Percentiles rank a stretch among this genome's conserved stretches.
Conservation (phyloP, 1,140 invertebrate species). For the Sinonovacula constricta region DNA sequence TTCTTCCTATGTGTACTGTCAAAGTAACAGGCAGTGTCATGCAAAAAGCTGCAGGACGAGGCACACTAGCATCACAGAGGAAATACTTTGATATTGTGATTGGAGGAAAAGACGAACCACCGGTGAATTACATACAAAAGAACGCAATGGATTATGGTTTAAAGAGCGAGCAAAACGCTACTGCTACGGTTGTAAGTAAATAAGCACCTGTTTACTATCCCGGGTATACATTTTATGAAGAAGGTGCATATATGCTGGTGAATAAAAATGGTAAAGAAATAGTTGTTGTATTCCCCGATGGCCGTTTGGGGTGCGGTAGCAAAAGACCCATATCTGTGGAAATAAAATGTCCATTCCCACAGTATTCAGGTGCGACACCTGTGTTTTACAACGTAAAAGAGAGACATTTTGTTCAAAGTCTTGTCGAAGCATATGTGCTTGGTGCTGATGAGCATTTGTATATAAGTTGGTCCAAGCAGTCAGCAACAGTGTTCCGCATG, state of each 20-base stretch:
- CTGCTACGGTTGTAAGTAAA: conserved; percentile 13
- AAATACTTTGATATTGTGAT: conserved; percentile 12
- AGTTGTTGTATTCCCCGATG: conserved; percentile 15
- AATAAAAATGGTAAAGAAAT: background rate
- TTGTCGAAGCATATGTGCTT: background rate
- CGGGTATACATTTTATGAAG: conserved; percentile 7
- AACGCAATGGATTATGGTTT: conserved; percentile 15
- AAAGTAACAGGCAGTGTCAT: conserved; percentile 21
- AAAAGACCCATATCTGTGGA: background rate
- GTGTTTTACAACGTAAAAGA: conserved; percentile 15
- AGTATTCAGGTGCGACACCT: conserved; percentile 7
- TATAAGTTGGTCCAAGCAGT: conserved; percentile 3
- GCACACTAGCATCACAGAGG: background rate
- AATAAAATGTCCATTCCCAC: conserved; percentile 22
- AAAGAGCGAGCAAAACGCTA: conserved; percentile 1
- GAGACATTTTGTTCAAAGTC: conserved; percentile 7
- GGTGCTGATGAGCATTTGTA: background rate
- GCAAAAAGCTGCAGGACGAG: background rate
- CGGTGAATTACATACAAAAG: background rate
- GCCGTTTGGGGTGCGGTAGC: background rate
- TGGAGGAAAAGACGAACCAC: background rate
- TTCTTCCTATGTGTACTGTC: too few species aligned
- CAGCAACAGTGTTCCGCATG: background rate
- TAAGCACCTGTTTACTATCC: conserved; percentile 5
- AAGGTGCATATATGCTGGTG: conserved; percentile 12